Evolutionary conservation across 2,888 invertebrate species (phyloP).

Genomic region (Pyrgus malvae): DNA sequence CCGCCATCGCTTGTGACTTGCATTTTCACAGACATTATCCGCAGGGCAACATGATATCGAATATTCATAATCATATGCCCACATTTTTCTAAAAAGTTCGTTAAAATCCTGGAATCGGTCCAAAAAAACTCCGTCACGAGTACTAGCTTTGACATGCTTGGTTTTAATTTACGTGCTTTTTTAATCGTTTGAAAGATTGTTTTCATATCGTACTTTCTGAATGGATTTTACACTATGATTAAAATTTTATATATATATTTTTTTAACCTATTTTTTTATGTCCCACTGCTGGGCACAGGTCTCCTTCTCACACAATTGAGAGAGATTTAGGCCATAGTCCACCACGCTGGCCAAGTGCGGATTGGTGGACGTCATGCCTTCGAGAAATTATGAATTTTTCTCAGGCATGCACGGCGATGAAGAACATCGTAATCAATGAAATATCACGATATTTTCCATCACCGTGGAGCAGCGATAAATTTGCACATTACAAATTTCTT

Average conservation of each 20-base stretch:
- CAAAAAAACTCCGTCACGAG: conserved; percentile 21
- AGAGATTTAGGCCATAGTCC: too few species aligned
- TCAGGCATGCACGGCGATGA: too few species aligned
- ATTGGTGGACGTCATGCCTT: too few species aligned
- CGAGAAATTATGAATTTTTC: too few species aligned
- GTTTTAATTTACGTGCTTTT: conserved; percentile 23
- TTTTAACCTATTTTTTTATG: neutral
- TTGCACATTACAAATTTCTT: too few species aligned
- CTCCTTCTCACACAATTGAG: too few species aligned
- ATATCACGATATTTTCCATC: too few species aligned
- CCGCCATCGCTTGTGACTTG: conserved; percentile 36
- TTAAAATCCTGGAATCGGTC: conserved; percentile 28
- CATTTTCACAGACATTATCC: conserved; percentile 42
- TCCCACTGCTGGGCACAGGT: too few species aligned
- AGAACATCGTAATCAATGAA: too few species aligned
- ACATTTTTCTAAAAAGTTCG: conserved; percentile 25
- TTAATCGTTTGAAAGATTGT: conserved; percentile 25
- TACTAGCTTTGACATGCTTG: conserved; percentile 25
- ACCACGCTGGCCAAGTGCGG: too few species aligned
- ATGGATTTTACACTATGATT: neutral
- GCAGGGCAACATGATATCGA: conserved; percentile 62
- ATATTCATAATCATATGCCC: conserved; percentile 56
- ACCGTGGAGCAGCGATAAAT: too few species aligned
- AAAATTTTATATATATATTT: neutral
- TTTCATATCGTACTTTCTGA: conserved; percentile 13